Evolutionary conservation across 2,888 invertebrate species (phyloP), one percentile per base, ranked within the genome.

Genomic region (Cetonia aurata): DNA sequence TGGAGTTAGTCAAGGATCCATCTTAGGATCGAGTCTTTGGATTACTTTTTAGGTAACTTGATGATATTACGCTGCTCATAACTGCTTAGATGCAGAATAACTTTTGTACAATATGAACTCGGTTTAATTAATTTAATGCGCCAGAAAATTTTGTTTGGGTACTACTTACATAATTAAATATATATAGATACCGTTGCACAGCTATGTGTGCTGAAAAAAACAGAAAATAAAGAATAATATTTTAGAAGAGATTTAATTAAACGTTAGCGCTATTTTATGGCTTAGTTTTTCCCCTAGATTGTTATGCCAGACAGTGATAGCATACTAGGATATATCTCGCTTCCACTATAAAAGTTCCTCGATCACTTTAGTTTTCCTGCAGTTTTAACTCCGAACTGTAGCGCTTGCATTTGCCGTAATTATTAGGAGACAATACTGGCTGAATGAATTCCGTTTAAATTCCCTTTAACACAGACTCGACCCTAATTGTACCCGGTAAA

Each of bases 391-490:
- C 19, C 31, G 31, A n/a, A 17, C 37, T 37, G 56, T 56, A 25
- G 15, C 41, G 56, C 37, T 33, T 33, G 62, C 62, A 62, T 48
- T 31, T 33, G 31, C 62, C 62, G 48, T 48, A 62, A 62, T 62
- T 62, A 62, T 62, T 62, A 42, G 48, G 15, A 62, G 48, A 62
- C 62, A 62, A 62, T 13, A 48, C 48, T 25, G 48, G 48, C 31
- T 31, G 42, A 62, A 33, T 15, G 60, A 60, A 56, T 37, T 33
- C 48, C 62, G 48, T 10, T 62, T 48, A 48, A 62, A 62, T 48
- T 56, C 48, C 50, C 9, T 62, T 62, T 62, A 62, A 13, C 33
- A 48, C 46, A 25, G 33, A 15, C 33, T 25, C 46, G 31, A 31
- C 12, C 33, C 48, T 48, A 62, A 33, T 62, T 48, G 62, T 13